Evolutionary conservation across 2,113 vertebrate species (phyloP).

Genomic region (Piaya cayana): DNA sequence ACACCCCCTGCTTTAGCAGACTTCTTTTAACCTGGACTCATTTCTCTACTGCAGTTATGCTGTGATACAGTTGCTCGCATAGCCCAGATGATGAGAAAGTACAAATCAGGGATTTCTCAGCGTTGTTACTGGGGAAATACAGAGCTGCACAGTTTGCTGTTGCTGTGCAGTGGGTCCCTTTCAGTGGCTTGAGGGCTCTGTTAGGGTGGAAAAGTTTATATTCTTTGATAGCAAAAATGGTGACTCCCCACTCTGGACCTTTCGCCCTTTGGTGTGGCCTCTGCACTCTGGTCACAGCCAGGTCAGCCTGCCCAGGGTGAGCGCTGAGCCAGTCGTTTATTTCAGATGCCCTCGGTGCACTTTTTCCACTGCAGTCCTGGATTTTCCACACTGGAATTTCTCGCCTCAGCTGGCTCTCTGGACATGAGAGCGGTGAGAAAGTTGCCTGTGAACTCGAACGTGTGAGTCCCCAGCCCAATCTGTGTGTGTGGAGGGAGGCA

Average conservation of each 20-base stretch:
- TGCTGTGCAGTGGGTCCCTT: fast-evolving
- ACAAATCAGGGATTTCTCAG: not conserved
- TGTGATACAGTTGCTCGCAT: not conserved
- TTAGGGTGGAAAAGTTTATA: not conserved
- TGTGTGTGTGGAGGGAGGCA: not conserved
- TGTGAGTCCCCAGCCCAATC: fast-evolving
- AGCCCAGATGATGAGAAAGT: not conserved
- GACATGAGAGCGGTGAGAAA: too few relatives aligned
- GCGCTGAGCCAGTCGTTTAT: not conserved
- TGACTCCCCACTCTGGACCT: not conserved
- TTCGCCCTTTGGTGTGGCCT: not conserved
- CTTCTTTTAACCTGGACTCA: not conserved
- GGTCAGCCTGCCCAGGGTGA: fast-evolving
- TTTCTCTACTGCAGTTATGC: not conserved
- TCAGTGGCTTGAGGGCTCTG: not conserved
- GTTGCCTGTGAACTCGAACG: not conserved
- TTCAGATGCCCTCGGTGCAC: fast-evolving
- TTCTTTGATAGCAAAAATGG: fast-evolving
- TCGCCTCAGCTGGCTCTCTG: fast-evolving
- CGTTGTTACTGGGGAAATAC: not conserved
- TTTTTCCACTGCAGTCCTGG: not conserved
- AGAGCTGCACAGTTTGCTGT: not conserved
- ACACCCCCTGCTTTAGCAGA: not conserved
- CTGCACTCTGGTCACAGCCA: not conserved
- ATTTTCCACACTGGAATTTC: not conserved